Evolutionary conservation across 2,797 vertebrate species (phyloP), one percentile per base, ranked within the genome.

Genomic region (Myiotriccus ornatus): DNA sequence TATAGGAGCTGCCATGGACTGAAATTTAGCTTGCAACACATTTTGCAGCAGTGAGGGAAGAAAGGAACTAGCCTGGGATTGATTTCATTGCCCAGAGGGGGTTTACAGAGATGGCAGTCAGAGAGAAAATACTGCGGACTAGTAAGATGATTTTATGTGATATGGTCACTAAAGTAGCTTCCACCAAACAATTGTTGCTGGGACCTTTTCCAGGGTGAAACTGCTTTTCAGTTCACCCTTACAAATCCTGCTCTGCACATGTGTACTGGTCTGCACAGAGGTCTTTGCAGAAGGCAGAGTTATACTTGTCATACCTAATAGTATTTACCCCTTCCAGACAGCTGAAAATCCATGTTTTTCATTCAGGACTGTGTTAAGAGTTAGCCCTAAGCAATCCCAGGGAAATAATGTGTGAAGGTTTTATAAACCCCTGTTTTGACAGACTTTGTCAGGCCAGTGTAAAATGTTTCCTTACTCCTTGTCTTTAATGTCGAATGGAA

Each of bases 181-280:
- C 74, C 41, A 84, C 77, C 67, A 90, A 96, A 76, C 67, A 70
- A 1, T 86, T 88, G 65, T 65, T 89, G 56, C 55, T 92, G 67
- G 41, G 37, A 50, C 76, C 53, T 73, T 89, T 95, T 89, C 87
- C 76, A 55, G 88, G 30, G 67, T 73, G 67, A 85, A 91, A 71
- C 88, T 94, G 78, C 65, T 85, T 91, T 92, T 95, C 80, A 93
- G 86, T 89, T 94, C 70, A 73, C 75, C 69, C 62, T 87, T 87
- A 69, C 56, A 84, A 84, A 91, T 91, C 68, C 91, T 83, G 41
- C 55, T 81, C 22, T 67, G 65, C 75, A 57, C 2, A 2, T 25
- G 22, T 50, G 35, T 82, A 67, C 87, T 91, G 77, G 52, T 89
- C 76, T 89, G 69, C 76, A 71, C 68, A 80, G 78, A 92, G 52